Evolutionary conservation across 35 echinoderm and acorn worm species (phyloP), one percentile per base, ranked within the genome.

Genomic region (Patiria miniata): DNA sequence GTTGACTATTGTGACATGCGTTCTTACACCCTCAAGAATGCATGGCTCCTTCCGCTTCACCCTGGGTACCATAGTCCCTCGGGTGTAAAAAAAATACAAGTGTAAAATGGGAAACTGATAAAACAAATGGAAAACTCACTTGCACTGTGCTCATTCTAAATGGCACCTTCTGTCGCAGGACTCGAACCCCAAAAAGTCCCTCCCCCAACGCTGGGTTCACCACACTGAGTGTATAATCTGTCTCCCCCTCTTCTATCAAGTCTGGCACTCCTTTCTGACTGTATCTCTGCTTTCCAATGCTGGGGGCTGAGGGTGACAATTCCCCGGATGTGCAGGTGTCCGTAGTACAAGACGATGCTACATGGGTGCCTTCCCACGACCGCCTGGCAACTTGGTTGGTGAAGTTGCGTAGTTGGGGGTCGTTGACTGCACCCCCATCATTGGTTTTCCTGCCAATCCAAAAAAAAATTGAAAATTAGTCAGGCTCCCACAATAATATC

Each of bases 341-440:
- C 23, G 92, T n/a, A 54, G 77, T 47, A 82, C 81, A 94, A 44
- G 78, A 81, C 40, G 39, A 19, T 1, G 51, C 55, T 65, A 18
- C 37, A n/a, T 7, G 54, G 21, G 26, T 68, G 4, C 42, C 42
- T 47, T 47, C 42, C 42, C 42, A 47, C 42, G 4, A 34, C 51
- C 28, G 34, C 17, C 39, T 16, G 21, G 22, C 79, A 29, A 85
- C 69, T 81, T 91, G 50, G 28, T 86, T 89, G 82, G 84, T 52
- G 47, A 98, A 98, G n/a, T 61, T 54, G 28, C 92, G 86, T 17
- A 98, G 40, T 29, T 94, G 81, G 39, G 92, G 92, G 68, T 98
- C 96, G 86, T 94, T 98, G 12, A 98, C 90, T 28, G 93, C 96
- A 28, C 96, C 96, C 16, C 96, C 96, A 80, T 98, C 96, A 87